Conservation (phyloP, 2,113 vertebrate genomes). For the Pseudonaja textilis region DNA sequence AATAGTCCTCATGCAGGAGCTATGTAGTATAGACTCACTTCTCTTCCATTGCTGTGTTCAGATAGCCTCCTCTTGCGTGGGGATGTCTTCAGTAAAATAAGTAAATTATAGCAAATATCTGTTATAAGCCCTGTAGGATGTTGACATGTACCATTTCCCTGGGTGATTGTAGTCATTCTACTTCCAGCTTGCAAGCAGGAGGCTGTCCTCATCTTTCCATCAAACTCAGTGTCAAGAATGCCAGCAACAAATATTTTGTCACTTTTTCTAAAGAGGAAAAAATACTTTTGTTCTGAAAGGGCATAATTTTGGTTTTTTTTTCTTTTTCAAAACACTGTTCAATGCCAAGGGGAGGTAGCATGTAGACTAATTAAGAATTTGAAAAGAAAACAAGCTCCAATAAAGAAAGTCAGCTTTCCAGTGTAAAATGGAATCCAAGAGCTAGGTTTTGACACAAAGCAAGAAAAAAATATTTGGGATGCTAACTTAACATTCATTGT, state of each 20-base stretch:
- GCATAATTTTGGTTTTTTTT: constrained; percentile 44
- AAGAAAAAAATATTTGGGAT: constrained; percentile 44
- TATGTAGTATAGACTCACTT: background rate
- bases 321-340: constrained; percentile 23
- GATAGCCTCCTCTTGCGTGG: constrained; percentile 2
- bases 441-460: constrained; percentile 15
- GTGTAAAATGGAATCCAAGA: constrained; percentile 37
- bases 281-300: constrained; percentile 35
- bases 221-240: constrained; percentile 47
- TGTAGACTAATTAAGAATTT: constrained; percentile 37
- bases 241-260: constrained; percentile 14
- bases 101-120: constrained; percentile 40
- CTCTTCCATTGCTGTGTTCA: background rate
- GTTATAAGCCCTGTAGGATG: constrained; percentile 41
- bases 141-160: constrained; percentile 47
- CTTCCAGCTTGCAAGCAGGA: constrained; percentile 37
- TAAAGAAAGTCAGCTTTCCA: constrained; percentile 23
- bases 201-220: constrained; percentile 40
- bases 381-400: constrained; percentile 39
- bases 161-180: constrained; percentile 48
- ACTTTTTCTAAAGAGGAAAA: constrained; percentile 47
- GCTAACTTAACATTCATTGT: constrained; percentile 31
- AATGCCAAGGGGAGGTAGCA: constrained; percentile 19
- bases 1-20: too few species aligned
- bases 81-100: constrained; percentile 29